These are phyloP conservation scores for Apamea sordens DNA, from an alignment of 2,888 invertebrate species.

Conservation along the genomic window DNA sequence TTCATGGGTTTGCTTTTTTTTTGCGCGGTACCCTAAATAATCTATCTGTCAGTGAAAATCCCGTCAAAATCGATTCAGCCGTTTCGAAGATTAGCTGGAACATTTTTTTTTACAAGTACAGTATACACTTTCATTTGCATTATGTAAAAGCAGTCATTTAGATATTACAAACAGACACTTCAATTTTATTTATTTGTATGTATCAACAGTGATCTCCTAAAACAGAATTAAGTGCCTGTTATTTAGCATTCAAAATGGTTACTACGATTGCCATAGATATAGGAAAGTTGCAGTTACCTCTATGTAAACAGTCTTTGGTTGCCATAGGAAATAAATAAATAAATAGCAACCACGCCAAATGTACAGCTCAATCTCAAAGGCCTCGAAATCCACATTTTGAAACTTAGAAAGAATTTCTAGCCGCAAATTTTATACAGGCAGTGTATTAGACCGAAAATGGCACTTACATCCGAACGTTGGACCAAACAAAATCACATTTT, in stretches of 20 bases:
- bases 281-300: not conserved
- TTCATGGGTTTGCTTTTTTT: no score
- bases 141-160: no score
- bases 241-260: not conserved
- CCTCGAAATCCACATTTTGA: conserved; percentile 28
- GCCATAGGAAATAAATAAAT: not conserved
- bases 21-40: no score
- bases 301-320: not conserved
- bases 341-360: not conserved
- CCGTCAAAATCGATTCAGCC: no score
- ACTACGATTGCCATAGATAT: no score
- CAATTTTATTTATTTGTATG: no score
- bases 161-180: no score
- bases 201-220: not conserved
- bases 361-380: not conserved
- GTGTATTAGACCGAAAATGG: conserved; percentile 61
- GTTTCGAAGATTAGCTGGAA: no score
- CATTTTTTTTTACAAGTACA: no score
- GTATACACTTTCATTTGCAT: no score
- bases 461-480: conserved; percentile 59
- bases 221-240: not conserved
- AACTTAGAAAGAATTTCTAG: conserved; percentile 39
- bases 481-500: conserved; percentile 65
- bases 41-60: no score
- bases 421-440: conserved; percentile 44